These are phyloP conservation scores for Limnothrissa miodon DNA, from an alignment of 2,113 vertebrate species.

Conservation along the genomic window DNA sequence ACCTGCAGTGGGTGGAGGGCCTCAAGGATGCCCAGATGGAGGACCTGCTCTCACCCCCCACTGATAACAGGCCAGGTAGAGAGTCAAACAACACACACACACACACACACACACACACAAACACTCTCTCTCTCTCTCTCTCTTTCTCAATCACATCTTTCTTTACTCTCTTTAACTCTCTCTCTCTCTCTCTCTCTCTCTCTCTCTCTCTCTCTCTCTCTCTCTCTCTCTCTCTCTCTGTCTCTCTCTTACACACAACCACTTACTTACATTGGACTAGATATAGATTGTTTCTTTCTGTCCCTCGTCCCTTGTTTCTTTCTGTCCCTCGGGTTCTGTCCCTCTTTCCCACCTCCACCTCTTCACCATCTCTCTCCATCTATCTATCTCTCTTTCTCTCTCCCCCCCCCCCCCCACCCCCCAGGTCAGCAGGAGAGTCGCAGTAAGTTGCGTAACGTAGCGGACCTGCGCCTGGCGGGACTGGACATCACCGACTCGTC, in stretches of 20 bases:
- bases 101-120: not conserved
- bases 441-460: constrained; percentile 89
- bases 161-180: no score
- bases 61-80: constrained; percentile 93
- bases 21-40: constrained; percentile 95
- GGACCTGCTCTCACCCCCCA: constrained; percentile 91
- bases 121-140: no score
- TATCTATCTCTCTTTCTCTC: not conserved
- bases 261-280: not conserved
- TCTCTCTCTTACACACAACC: not conserved
- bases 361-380: not conserved
- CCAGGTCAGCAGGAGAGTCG: constrained; percentile 93
- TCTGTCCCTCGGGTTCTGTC: not conserved
- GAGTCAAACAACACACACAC: not conserved
- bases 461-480: constrained; percentile 87
- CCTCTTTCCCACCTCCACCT: not conserved
- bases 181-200: no score
- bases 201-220: no score
- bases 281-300: not conserved
- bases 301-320: not conserved
- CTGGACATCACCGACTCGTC: constrained; percentile 90
- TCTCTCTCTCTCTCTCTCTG: no score
- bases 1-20: constrained; percentile 96
- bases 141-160: no score
- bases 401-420: not conserved